Percentiles rank a stretch among this genome's conserved stretches.
phyloP scores from a whole-genome alignment of 2,113 vertebrate species.

The Mola mola region DNA sequence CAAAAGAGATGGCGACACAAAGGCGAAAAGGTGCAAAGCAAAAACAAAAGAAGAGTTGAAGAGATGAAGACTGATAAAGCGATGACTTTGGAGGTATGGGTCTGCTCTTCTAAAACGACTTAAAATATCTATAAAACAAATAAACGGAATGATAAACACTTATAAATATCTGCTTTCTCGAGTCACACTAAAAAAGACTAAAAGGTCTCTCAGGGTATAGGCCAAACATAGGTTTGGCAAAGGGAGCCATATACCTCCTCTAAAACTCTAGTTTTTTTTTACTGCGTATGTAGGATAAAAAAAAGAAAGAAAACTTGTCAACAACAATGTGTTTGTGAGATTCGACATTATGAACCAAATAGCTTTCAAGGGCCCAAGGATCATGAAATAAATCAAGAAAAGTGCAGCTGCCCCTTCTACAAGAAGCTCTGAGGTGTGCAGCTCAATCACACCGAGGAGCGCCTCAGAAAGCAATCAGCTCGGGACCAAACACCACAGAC shows the following conservation, averaged over 20 bases:
- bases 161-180: not conserved
- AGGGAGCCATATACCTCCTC: too few species aligned
- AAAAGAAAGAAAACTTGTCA: constrained; percentile 28
- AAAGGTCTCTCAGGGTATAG: too few species aligned
- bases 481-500: constrained; percentile 15
- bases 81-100: constrained; percentile 38
- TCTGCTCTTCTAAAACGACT: not conserved
- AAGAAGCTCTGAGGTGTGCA: too few species aligned
- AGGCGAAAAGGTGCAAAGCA: not conserved
- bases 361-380: constrained; percentile 21
- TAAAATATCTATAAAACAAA: constrained; percentile 14
- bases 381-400: constrained; percentile 43
- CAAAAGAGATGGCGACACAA: not conserved
- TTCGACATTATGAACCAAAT: constrained; percentile 12
- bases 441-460: too few species aligned
- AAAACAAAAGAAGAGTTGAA: too few species aligned
- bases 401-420: constrained; percentile 21
- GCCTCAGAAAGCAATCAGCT: constrained; percentile 48
- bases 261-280: too few species aligned
- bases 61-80: constrained; percentile 19
- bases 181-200: too few species aligned
- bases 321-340: constrained; percentile 18
- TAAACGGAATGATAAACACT: not conserved
- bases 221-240: too few species aligned
- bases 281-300: too few species aligned